These are phyloP conservation scores for Caenorhabditis sp. DNA, from an alignment of 2,888 invertebrate species.

Conservation along the genomic window DNA sequence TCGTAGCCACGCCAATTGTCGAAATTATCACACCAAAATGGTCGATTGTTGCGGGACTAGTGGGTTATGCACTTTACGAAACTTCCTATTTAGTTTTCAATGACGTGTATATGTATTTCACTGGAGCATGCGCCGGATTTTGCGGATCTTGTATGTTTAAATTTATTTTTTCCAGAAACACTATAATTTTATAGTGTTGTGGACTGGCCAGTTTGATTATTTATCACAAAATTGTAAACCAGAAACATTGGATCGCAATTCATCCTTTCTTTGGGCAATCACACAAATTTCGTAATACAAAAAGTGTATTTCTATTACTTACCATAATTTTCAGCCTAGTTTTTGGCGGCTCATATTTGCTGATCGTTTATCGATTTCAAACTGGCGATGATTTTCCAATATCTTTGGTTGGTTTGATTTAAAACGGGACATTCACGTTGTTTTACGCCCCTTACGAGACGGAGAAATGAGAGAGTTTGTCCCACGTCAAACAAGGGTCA, in stretches of 20 bases:
- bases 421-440: no score
- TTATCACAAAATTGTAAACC: conserved; percentile 29
- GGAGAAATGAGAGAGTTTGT: no score
- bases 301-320: no score
- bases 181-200: no score
- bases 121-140: conserved; percentile 34
- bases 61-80: conserved; percentile 35
- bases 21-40: conserved; percentile 41
- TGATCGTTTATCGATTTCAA: conserved; percentile 26
- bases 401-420: conserved; percentile 25
- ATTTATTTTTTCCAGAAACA: no score
- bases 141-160: conserved; percentile 32
- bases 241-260: conserved; percentile 29
- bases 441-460: no score
- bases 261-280: conserved; percentile 30
- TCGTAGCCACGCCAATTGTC: conserved; percentile 38
- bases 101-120: conserved; percentile 29
- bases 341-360: conserved; percentile 24
- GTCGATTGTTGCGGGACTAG: conserved; percentile 29
- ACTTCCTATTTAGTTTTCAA: conserved; percentile 4
- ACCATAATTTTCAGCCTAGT: conserved; percentile 4
- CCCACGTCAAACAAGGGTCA: no score
- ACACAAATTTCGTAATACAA: conserved; percentile 24
- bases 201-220: conserved; percentile 43
- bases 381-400: conserved; percentile 20